Percentiles rank a stretch among this genome's conserved stretches.
Conservation (phyloP, 2,113 vertebrate species). For the Phyllostomus hastatus region DNA sequence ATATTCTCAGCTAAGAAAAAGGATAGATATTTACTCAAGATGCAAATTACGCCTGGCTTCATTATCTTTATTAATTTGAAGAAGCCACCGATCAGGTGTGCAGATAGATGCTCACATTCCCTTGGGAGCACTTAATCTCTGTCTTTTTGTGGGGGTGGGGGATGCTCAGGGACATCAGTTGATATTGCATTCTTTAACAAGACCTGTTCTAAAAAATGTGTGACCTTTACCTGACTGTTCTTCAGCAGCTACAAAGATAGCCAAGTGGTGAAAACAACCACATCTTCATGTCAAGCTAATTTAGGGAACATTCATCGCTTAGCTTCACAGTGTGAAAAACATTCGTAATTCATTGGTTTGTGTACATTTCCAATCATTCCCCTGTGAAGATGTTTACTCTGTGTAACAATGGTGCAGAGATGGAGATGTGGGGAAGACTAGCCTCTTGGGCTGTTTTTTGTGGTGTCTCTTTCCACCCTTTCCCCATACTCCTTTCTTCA, state of each 20-base stretch:
- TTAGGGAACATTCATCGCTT: slow-evolving; percentile 40
- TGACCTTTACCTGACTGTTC: slow-evolving; percentile 11
- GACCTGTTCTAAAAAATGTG: neutral
- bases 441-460: neutral
- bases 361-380: slow-evolving; percentile 29
- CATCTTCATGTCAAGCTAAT: slow-evolving; percentile 39
- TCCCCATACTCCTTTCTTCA: neutral
- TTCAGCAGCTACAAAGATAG: neutral
- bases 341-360: slow-evolving; percentile 64
- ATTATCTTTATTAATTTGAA: slow-evolving; percentile 59
- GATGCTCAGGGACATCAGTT: neutral
- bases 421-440: neutral
- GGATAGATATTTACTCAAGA: slow-evolving; percentile 45
- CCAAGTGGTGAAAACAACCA: neutral
- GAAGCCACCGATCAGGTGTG: slow-evolving; percentile 28
- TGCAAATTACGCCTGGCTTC: slow-evolving; percentile 47
- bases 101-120: slow-evolving; percentile 35
- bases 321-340: slow-evolving; percentile 25
- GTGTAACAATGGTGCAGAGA: neutral
- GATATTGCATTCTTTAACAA: slow-evolving; percentile 16
- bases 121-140: neutral
- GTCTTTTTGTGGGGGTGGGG: neutral
- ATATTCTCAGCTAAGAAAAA: neutral
- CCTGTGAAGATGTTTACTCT: neutral
- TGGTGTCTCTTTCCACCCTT: neutral